These are phyloP conservation scores for Cataglyphis albicans DNA, from an alignment of 2,888 invertebrate genomes.

Conservation along the genomic window DNA sequence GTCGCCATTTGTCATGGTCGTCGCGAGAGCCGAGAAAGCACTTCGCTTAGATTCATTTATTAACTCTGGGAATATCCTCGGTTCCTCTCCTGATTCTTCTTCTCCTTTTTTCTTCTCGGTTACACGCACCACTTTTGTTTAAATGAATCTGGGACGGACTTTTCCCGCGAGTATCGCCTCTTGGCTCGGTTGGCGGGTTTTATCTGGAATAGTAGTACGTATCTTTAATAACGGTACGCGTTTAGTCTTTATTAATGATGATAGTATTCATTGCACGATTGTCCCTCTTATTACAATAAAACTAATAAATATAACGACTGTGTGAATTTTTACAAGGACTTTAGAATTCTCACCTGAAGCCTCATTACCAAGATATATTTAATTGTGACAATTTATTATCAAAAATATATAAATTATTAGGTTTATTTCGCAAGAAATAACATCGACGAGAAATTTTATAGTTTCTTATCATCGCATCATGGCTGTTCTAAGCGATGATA, in stretches of 20 bases:
- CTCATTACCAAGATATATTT: not conserved
- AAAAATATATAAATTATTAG: not conserved
- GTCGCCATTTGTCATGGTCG: conserved; percentile 34
- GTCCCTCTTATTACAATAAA: not conserved
- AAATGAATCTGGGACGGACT: not conserved
- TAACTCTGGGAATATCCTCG: conserved; percentile 23
- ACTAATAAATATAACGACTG: not conserved
- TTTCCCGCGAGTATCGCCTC: not conserved
- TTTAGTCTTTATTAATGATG: not conserved
- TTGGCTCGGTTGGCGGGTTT: not conserved
- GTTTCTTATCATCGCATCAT: not conserved
- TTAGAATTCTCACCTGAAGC: not conserved
- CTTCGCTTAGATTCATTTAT: conserved; percentile 48
- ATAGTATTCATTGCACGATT: not conserved
- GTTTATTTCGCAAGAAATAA: not conserved
- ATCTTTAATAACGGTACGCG: not conserved
- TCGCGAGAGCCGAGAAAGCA: conserved; percentile 29
- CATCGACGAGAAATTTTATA: not conserved
- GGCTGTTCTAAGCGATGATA: not conserved
- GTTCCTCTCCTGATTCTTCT: not conserved
- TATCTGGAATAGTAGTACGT: not conserved
- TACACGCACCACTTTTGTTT: conserved; percentile 1
- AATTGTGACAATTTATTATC: not conserved
- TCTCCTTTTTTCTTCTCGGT: not conserved
- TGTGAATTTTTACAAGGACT: not conserved